Conservation (phyloP, 2,888 invertebrate genomes). For the Pheosia tremula region DNA sequence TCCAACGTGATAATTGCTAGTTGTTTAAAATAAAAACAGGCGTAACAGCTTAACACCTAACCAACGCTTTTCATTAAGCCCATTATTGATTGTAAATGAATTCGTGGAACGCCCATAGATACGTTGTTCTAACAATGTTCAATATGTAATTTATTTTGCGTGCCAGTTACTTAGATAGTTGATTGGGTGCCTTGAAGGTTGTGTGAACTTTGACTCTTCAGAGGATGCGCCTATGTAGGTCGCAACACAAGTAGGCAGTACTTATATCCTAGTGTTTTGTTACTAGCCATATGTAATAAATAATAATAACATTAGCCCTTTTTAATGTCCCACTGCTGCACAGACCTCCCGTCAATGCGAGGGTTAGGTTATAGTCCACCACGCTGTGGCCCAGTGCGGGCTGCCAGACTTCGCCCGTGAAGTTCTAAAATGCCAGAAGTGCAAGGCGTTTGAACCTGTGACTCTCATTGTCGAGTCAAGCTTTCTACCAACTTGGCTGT, state of each 20-base stretch:
- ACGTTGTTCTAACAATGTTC: slow-evolving; percentile 39
- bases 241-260: slow-evolving; percentile 34
- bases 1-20: no score
- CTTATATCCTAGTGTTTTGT: slow-evolving; percentile 20
- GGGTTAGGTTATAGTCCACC: no score
- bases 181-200: slow-evolving; percentile 75
- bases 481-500: no score
- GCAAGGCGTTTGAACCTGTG: no score
- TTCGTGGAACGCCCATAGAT: slow-evolving; percentile 33
- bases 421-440: no score
- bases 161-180: slow-evolving; percentile 71
- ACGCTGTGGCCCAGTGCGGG: no score
- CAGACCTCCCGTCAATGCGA: no score
- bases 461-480: no score
- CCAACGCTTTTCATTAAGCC: slow-evolving; percentile 7
- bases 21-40: no score
- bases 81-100: slow-evolving; percentile 26
- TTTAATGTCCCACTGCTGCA: no score
- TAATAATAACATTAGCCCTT: no score
- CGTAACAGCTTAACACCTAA: background rate
- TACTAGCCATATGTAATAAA: slow-evolving; percentile 5
- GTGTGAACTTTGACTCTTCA: slow-evolving; percentile 72
- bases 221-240: slow-evolving; percentile 52
- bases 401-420: no score
- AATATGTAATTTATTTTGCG: slow-evolving; percentile 42